Evolutionary conservation across 2,888 invertebrate species (phyloP), one percentile per base, ranked within the genome.

Genomic region (Temnothorax rugatulus): DNA sequence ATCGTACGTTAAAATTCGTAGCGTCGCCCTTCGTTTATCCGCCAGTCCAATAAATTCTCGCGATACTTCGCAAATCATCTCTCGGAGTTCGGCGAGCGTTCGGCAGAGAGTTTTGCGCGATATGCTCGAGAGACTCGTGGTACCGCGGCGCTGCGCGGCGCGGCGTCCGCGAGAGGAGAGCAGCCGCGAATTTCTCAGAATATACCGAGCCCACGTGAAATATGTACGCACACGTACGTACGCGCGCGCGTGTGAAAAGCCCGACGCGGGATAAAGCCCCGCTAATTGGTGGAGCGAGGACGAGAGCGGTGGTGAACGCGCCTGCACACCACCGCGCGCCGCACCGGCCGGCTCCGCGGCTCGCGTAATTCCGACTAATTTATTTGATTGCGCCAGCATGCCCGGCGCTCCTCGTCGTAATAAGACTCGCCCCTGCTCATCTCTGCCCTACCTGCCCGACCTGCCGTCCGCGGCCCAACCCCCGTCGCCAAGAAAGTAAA

Each of bases 301-400:
- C 77, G 86, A 88, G 29, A 29, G 29, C 25, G 88, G 79, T 79
- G 86, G 85, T 77, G 76, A 84, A 83, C 84, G 85, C 86, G 85
- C 86, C 88, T 84, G 83, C 86, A 77, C 86, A 77, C 86, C 84
- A 87, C 82, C 79, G 79, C n/a, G n/a, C n/a, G n/a, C 75, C 85
- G 34, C 34, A 34, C 34, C 85, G 87, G 84, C 54, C 38, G 87
- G 84, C 87, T 84, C 86, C 69, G 75, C 82, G 84, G 86, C 84
- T 73, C 86, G 91, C 91, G 92, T 92, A 92, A 92, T 92, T 92
- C 90, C 91, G 90, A 92, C 92, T 92, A 92, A 92, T 92, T 92
- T 92, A 92, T 92, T 92, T 92, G 92, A 92, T 92, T 92, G 91
- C 91, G 79, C 88, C 91, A 82, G 86, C 88, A 85, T 88, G 89